Evolutionary conservation across 1,140 invertebrate species (phyloP).

Genomic region (Bombus waltoni): DNA sequence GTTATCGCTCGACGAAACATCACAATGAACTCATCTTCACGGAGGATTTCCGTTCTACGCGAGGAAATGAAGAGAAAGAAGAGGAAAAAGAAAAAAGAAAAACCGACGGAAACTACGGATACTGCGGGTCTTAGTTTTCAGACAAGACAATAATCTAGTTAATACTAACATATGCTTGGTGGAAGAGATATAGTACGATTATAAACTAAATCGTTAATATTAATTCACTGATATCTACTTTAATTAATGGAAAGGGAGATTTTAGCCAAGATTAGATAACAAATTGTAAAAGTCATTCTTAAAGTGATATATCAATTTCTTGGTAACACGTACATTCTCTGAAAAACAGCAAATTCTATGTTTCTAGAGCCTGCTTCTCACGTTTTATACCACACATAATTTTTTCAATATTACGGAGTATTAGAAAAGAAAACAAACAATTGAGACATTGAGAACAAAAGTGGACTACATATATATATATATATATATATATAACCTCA

Average conservation of each 20-base stretch:
- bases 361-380: too few relatives aligned
- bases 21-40: neutral
- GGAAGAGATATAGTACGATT: neutral
- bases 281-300: too few relatives aligned
- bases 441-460: too few relatives aligned
- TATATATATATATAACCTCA: too few relatives aligned
- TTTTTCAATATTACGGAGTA: too few relatives aligned
- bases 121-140: neutral
- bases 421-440: too few relatives aligned
- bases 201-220: neutral
- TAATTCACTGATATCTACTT: neutral
- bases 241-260: neutral
- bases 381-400: too few relatives aligned
- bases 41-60: neutral
- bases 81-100: too few relatives aligned
- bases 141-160: neutral
- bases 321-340: too few relatives aligned
- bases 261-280: too few relatives aligned
- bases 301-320: too few relatives aligned
- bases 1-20: neutral
- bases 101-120: neutral
- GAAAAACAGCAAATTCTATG: too few relatives aligned
- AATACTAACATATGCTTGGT: neutral
- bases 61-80: neutral
- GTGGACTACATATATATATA: rapidly evolving